Conservation (phyloP, 2,888 invertebrate species). For the Tinea semifulvella region DNA sequence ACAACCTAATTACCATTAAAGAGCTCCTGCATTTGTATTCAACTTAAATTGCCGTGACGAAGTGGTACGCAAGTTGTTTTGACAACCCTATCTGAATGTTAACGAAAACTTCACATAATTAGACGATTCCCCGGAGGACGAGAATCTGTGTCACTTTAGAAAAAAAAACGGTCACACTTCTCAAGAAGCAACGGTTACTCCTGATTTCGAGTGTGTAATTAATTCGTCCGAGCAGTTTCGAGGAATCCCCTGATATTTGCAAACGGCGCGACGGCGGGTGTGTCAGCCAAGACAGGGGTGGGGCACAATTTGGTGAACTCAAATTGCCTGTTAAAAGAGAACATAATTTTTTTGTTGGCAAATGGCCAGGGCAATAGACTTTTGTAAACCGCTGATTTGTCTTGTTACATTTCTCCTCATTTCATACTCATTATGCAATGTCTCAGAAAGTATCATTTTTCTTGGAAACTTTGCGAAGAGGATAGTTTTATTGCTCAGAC, state of each 20-base stretch:
- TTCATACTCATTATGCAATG: slow-evolving; percentile 2
- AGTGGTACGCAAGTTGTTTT: neutral
- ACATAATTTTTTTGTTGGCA: slow-evolving; percentile 1
- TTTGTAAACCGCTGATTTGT: slow-evolving; percentile 13
- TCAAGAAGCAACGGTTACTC: slow-evolving; percentile 24
- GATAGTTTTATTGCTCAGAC: neutral
- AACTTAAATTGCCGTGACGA: neutral
- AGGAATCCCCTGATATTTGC: slow-evolving; percentile 4
- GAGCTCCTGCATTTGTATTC: neutral
- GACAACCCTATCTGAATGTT: slow-evolving; percentile 4
- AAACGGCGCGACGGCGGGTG: neutral
- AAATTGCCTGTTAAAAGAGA: slow-evolving; percentile 10
- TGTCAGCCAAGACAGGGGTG: slow-evolving; percentile 7
- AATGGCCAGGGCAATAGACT: neutral
- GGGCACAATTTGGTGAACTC: slow-evolving; percentile 4
- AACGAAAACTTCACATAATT: slow-evolving; percentile 5
- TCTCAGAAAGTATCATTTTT: slow-evolving; percentile 4
- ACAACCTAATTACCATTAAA: slow-evolving; percentile 1
- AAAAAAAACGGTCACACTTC: slow-evolving; percentile 26
- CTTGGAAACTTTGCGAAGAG: neutral
- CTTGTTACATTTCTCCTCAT: slow-evolving; percentile 9
- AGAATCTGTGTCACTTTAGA: slow-evolving; percentile 32
- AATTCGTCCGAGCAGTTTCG: slow-evolving; percentile 27
- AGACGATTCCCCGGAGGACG: slow-evolving; percentile 27
- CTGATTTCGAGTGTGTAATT: slow-evolving; percentile 25